phyloP scores from a whole-genome alignment of 2,113 vertebrate species.

The Burhinus oedicnemus region DNA sequence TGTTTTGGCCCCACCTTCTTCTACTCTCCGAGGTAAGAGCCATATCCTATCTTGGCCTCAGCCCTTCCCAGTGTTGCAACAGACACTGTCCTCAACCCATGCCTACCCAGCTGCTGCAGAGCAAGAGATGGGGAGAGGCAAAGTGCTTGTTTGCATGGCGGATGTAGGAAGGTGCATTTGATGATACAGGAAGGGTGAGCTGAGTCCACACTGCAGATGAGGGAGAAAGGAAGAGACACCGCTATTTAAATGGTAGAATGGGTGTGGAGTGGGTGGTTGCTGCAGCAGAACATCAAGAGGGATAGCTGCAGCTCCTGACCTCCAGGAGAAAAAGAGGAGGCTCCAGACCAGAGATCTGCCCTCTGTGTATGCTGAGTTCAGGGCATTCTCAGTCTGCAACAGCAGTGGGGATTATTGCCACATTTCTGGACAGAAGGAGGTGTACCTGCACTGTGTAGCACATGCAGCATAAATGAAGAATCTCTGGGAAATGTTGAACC shows the following conservation, averaged over 20 bases:
- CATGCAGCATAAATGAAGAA: neutral
- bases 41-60: neutral
- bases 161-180: neutral
- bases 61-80: neutral
- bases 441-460: neutral
- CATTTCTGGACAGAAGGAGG: conserved; percentile 29
- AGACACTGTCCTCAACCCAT: neutral
- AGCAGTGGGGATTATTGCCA: neutral
- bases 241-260: neutral
- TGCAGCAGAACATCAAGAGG: neutral
- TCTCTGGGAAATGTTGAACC: conserved; percentile 41
- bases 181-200: neutral
- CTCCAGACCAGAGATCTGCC: neutral
- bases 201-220: neutral
- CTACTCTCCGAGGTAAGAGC: neutral
- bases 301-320: neutral
- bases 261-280: neutral
- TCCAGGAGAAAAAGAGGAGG: neutral
- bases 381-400: neutral
- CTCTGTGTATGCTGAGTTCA: neutral
- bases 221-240: neutral
- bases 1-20: neutral
- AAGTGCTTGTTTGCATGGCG: neutral
- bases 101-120: neutral
- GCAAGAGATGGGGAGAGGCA: neutral